Conservation (phyloP, 2,113 vertebrate genomes). For the Hassar affinis region DNA sequence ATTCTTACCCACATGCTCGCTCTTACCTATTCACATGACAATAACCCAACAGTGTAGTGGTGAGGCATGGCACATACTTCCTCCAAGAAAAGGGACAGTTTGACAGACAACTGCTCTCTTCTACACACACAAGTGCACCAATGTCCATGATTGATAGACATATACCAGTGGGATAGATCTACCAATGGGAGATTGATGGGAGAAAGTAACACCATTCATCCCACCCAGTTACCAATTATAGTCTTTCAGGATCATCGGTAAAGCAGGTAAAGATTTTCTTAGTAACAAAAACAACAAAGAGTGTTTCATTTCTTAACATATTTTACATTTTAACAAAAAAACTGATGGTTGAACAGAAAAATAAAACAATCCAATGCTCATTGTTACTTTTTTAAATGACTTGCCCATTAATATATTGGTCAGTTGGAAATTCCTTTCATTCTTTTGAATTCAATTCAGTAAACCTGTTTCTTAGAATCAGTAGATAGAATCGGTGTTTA, state of each 20-base stretch:
- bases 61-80: too few species aligned
- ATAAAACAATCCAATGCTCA: neutral
- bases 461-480: too few species aligned
- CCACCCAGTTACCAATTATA: neutral
- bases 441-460: too few species aligned
- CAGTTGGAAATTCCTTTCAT: neutral
- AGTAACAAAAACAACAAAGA: neutral
- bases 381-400: too few species aligned
- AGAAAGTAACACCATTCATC: neutral
- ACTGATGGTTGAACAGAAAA: neutral
- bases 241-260: neutral
- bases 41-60: too few species aligned
- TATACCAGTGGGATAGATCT: neutral
- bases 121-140: too few species aligned
- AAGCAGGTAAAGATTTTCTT: neutral
- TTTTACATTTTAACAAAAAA: neutral
- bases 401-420: neutral
- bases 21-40: too few species aligned
- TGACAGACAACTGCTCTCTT: too few species aligned
- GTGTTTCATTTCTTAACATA: neutral
- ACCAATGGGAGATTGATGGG: neutral
- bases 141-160: neutral
- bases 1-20: too few species aligned
- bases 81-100: too few species aligned
- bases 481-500: too few species aligned